phyloP scores from a whole-genome alignment of 2,113 vertebrate genomes.

The Neopipo cinnamomea region DNA sequence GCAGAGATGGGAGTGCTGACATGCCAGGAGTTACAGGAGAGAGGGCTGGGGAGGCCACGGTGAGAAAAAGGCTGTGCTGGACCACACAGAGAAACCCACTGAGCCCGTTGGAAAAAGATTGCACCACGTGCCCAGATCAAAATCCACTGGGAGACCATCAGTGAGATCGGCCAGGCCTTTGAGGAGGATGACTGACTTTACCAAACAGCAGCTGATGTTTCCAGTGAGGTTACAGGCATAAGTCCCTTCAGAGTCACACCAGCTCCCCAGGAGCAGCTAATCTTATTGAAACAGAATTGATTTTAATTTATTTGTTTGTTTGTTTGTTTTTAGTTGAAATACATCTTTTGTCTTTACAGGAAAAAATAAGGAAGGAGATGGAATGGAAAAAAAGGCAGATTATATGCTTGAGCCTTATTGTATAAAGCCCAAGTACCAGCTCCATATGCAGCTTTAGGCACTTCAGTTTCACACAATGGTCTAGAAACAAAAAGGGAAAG shows the following conservation, averaged over 20 bases:
- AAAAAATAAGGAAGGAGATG: neutral
- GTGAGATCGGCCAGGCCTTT: fast-evolving
- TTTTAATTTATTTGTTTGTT: neutral
- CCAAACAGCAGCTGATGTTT: neutral
- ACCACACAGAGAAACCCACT: neutral
- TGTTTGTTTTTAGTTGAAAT: neutral
- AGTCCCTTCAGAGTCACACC: neutral
- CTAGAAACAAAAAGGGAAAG: neutral
- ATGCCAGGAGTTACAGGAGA: neutral
- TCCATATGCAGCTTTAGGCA: neutral
- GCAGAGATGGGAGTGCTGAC: neutral
- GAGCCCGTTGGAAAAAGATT: neutral
- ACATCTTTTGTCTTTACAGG: neutral
- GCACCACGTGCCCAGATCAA: neutral
- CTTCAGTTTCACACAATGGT: neutral
- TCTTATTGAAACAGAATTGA: neutral
- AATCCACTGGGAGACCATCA: neutral
- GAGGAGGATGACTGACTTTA: neutral
- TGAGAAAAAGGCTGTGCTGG: neutral
- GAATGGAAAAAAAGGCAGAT: neutral
- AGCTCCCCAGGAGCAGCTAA: neutral
- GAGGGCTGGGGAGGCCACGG: fast-evolving
- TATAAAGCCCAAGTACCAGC: neutral
- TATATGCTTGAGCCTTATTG: neutral
- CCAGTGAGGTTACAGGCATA: neutral